A percentile compares a stretch with the other conserved stretches of the same genome.
Conservation (phyloP, 2,797 vertebrate species). For the Myotis findleyi region DNA sequence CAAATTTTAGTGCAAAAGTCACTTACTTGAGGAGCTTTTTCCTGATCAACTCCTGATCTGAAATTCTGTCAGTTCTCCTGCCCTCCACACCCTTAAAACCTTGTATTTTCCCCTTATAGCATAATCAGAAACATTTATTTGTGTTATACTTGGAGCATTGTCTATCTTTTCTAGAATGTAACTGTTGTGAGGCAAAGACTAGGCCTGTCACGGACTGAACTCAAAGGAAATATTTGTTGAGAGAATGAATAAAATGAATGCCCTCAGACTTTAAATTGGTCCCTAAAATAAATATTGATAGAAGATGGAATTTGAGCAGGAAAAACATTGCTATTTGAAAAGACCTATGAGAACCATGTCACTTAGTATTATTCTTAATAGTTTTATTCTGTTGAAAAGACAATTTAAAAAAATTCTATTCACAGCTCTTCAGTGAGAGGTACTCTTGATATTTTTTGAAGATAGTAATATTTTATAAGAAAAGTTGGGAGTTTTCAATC, state of each 20-base stretch:
- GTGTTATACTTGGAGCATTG: not conserved
- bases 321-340: constrained; percentile 59
- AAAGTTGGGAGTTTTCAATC: constrained; percentile 53
- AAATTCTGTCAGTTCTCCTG: not conserved
- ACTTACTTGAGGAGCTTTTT: not conserved
- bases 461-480: constrained; percentile 56
- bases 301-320: constrained; percentile 9
- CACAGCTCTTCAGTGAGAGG: constrained; percentile 35
- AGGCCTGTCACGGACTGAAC: not conserved
- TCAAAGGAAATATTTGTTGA: constrained; percentile 58
- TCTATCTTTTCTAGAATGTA: constrained; percentile 49
- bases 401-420: constrained; percentile 64
- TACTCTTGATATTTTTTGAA: constrained; percentile 67
- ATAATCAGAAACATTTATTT: constrained; percentile 1
- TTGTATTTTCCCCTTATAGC: not conserved
- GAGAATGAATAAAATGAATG: constrained; percentile 68
- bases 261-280: constrained; percentile 59
- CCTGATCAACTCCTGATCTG: not conserved
- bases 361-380: constrained; percentile 39
- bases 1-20: constrained; percentile 7
- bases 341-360: constrained; percentile 40
- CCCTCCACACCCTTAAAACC: not conserved
- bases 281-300: constrained; percentile 63
- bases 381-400: constrained; percentile 57
- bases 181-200: constrained; percentile 28